Evolutionary conservation across 2,797 vertebrate species (phyloP), one percentile per base, ranked within the genome.

Genomic region (Thalassophryne amazonica): DNA sequence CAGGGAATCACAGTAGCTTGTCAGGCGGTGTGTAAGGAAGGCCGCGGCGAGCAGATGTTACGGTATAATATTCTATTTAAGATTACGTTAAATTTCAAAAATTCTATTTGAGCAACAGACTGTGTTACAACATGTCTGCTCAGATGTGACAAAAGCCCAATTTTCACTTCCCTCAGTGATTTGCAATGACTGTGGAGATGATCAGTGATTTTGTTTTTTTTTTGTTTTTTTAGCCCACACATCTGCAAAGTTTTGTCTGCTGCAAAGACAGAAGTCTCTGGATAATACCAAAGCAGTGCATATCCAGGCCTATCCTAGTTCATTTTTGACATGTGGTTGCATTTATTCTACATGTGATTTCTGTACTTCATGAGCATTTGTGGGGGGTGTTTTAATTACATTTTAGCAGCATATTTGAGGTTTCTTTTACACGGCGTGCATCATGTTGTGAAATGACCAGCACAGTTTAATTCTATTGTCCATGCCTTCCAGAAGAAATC

Each of bases 11-110:
- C 17, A 30, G 54, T 43, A 29, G 62, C 67, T 80, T 60, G 79
- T 73, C 70, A 45, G 48, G 27, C 60, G 17, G 43, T 9, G 31
- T 65, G 68, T 68, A 40, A 69, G 73, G 74, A 40, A 69, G 73
- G 74, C 70, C 41, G 21, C 41, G 53, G 53, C 19, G 36, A 68
- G 78, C 80, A 80, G 73, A 83, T 78, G 77, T 66, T 53, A 45
- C 50, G 51, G 38, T 50, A 66, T 67, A 59, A 69, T 65, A 59
- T 72, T 80, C 66, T 54, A 41, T 70, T 76, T 66, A 52, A 73
- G 70, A 80, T 77, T 71, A 72, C 48, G 69, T 56, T 40, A 55
- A 69, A 64, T 78, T 69, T 62, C 49, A 23, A 39, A 70, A 78
- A 83, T 81, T 76, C 69, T 53, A 64, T 78, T 69, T 60, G 55